Percentiles rank a stretch among this genome's conserved stretches.
Evolutionary conservation across 2,888 invertebrate species (phyloP).

Genomic region (Antitype chi): DNA sequence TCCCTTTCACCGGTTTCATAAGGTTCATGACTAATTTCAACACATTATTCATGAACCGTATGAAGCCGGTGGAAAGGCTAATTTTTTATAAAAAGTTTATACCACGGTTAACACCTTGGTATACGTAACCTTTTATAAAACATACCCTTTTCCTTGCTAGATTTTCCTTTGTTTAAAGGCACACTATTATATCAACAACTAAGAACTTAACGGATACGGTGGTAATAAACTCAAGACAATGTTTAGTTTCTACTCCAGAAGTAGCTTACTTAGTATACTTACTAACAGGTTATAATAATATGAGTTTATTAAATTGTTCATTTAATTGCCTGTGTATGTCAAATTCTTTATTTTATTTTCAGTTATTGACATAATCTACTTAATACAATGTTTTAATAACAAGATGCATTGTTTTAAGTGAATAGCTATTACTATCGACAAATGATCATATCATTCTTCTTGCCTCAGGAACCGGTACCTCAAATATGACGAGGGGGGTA

Average conservation of each 20-base stretch:
- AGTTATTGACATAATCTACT: too few relatives aligned
- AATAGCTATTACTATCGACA: too few relatives aligned
- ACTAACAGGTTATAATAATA: not conserved
- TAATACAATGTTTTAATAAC: too few relatives aligned
- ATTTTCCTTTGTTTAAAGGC: not conserved
- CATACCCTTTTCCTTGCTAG: not conserved
- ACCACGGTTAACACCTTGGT: too few relatives aligned
- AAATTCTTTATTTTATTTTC: not conserved
- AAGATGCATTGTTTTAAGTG: too few relatives aligned
- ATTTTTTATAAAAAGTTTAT: too few relatives aligned
- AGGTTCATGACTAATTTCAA: too few relatives aligned
- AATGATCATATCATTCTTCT: too few relatives aligned
- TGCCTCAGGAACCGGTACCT: not conserved
- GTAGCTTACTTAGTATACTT: not conserved
- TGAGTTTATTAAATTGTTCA: not conserved
- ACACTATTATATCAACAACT: not conserved
- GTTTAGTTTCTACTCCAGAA: not conserved
- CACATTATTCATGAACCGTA: too few relatives aligned
- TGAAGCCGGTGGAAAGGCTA: too few relatives aligned
- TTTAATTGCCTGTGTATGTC: not conserved
- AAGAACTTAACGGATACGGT: not conserved
- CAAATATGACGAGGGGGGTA: not conserved
- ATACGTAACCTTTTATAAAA: too few relatives aligned
- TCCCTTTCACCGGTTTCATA: too few relatives aligned
- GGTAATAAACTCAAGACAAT: not conserved